Percentiles rank a stretch among this genome's conserved stretches.
Evolutionary conservation across 2,888 invertebrate species (phyloP).

Genomic region (Spicauda simplicius): DNA sequence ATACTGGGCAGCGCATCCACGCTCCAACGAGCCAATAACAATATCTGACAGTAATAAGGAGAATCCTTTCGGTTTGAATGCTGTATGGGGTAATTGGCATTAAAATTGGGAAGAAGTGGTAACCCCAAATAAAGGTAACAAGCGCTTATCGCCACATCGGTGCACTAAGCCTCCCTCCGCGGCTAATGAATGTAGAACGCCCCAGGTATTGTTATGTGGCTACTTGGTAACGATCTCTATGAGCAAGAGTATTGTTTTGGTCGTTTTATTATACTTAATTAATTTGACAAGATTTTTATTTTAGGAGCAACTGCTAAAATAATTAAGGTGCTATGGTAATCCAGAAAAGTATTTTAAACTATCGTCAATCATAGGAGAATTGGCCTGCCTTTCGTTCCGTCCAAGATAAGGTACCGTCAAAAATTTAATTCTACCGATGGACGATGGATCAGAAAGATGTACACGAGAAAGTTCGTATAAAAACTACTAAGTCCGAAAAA

Average conservation of each 20-base stretch:
- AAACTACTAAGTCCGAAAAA: too few species aligned
- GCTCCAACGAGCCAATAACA: slow-evolving; percentile 70
- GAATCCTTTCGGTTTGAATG: slow-evolving; percentile 77
- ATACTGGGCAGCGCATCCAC: slow-evolving; percentile 55
- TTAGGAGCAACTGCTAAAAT: too few species aligned
- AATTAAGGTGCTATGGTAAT: too few species aligned
- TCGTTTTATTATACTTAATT: not conserved
- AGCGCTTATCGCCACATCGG: slow-evolving; percentile 77
- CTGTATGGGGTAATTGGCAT: slow-evolving; percentile 82
- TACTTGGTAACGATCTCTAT: slow-evolving; percentile 24
- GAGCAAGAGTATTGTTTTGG: not conserved
- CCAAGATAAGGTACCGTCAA: too few species aligned
- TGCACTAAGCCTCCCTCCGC: slow-evolving; percentile 54
- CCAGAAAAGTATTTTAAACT: too few species aligned
- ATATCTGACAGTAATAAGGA: slow-evolving; percentile 81
- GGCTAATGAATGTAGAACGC: slow-evolving; percentile 64
- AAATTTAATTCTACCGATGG: too few species aligned
- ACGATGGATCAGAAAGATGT: too few species aligned
- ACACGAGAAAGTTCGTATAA: too few species aligned
- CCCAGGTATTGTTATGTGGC: slow-evolving; percentile 66
- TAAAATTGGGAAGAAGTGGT: slow-evolving; percentile 77
- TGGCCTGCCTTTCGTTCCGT: too few species aligned
- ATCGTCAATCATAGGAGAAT: too few species aligned
- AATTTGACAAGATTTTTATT: too few species aligned
- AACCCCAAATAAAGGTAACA: slow-evolving; percentile 64